A percentile compares a stretch with the other conserved stretches of the same genome.
phyloP scores from a whole-genome alignment of 2,113 vertebrate genomes.

The Daubentonia madagascariensis region DNA sequence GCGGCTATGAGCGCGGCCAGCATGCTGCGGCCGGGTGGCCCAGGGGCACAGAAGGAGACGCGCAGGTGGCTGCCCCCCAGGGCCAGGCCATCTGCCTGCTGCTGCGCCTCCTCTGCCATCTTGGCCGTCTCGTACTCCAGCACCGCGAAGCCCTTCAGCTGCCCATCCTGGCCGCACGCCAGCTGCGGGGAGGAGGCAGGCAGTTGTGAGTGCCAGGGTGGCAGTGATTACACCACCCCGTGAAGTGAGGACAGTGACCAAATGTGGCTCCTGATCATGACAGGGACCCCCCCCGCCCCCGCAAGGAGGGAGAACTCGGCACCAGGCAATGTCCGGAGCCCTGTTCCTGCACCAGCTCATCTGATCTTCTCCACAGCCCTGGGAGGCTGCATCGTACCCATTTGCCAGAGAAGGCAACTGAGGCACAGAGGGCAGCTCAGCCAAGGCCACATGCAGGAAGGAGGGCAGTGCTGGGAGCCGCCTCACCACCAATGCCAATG shows the following conservation, averaged over 20 bases:
- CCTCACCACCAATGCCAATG: not conserved
- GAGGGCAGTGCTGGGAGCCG: not conserved
- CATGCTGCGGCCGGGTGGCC: constrained; percentile 94
- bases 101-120: constrained; percentile 88
- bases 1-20: constrained; percentile 94
- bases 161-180: constrained; percentile 93
- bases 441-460: not conserved
- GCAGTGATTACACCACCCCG: fast-evolving
- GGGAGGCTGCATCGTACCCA: not conserved
- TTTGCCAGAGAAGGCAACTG: not conserved
- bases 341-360: not conserved
- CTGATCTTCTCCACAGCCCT: not conserved
- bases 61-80: constrained; percentile 87
- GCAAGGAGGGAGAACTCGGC: not conserved
- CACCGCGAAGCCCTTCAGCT: constrained; percentile 91
- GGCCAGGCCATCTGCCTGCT: constrained; percentile 82
- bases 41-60: constrained; percentile 94
- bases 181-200: constrained; percentile 79
- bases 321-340: not conserved
- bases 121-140: constrained; percentile 90
- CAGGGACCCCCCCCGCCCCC: fast-evolving
- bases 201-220: not conserved
- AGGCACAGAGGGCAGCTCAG: not conserved
- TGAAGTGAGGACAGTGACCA: not conserved
- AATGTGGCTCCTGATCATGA: not conserved